Base-by-base conservation (phyloP, 2,888 invertebrate species). In the Pharmacophagus antenor region DNA sequence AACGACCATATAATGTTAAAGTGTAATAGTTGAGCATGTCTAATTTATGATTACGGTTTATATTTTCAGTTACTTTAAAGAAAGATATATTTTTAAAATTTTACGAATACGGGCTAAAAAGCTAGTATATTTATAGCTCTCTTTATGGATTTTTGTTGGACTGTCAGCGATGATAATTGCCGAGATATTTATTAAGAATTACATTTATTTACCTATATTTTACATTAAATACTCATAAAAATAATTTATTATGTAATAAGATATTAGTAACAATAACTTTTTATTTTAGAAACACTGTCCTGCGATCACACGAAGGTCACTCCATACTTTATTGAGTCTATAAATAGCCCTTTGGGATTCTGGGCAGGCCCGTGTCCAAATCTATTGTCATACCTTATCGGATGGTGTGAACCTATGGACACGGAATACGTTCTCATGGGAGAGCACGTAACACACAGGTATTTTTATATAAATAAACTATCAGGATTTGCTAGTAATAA, bases 291-390 rank as follows among this genome's bases (percentile, higher is more conserved):
- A 91, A 96, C 96, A 0, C 85, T 97, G 62, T 95, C 97, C 23
- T 97, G 97, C 80, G 97, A 97, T 80, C 97, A 97, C 78, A 97
- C 96, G 6, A 96, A 96, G 88, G 97, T 97, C 62, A 96, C 97
- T 2, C 97, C 97, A 10, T 96, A 96, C 79, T 97, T 96, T 79
- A 96, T 97, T 67, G 97, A 97, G 82, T 97, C 96, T 0, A 96
- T 97, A 70, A 95, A 95, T 70, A 94, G 95, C 17, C 93, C 92
- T 58, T 88, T 91, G 17, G 97, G 97, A 21, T 97, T 97, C 80
- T 97, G 95, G 94, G 95, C 96, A 1, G 95, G 96, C 2, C 96
- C 96, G 0, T 97, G 97, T 75, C 93, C 95, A 23, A 96, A 94
- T 73, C 88, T 96, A 20, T 93, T 97, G 65, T 95, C 95, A n/a